A percentile compares a stretch with the other conserved stretches of the same genome.
Evolutionary conservation across 2,888 invertebrate genomes (phyloP).

Genomic region (Synergus laeviventris): DNA sequence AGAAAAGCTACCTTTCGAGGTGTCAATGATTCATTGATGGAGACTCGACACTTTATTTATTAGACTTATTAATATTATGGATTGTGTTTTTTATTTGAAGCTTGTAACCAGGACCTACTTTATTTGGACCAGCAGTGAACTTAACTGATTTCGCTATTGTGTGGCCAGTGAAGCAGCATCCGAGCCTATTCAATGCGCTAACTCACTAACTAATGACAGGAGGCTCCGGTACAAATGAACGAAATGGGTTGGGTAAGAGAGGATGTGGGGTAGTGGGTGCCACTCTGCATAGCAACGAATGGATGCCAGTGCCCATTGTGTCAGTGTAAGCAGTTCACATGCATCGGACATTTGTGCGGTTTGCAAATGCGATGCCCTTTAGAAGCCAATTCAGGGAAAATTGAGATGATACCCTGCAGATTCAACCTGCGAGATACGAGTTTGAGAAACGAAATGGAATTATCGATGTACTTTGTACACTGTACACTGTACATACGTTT

Average conservation of each 20-base stretch:
- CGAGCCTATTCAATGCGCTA: slow-evolving; percentile 23
- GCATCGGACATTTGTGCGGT: slow-evolving; percentile 26
- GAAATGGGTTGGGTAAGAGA: slow-evolving; percentile 16
- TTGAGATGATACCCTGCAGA: slow-evolving; percentile 36
- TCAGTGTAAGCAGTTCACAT: slow-evolving; percentile 9
- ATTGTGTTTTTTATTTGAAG: background rate
- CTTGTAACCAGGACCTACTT: slow-evolving; percentile 11
- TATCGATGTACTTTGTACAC: slow-evolving; percentile 1
- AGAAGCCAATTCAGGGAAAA: slow-evolving; percentile 25
- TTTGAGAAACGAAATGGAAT: slow-evolving; percentile 37
- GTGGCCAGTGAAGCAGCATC: background rate
- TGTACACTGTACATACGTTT: background rate
- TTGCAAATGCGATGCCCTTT: slow-evolving; percentile 37
- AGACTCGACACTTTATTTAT: background rate
- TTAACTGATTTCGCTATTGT: slow-evolving; percentile 29
- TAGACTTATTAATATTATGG: background rate
- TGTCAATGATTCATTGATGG: background rate
- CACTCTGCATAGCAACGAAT: slow-evolving; percentile 34
- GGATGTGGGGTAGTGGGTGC: background rate
- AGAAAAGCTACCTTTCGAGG: slow-evolving; percentile 15
- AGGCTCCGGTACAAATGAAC: slow-evolving; percentile 40
- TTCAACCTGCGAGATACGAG: slow-evolving; percentile 21
- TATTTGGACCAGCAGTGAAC: background rate
- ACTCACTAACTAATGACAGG: slow-evolving; percentile 44
- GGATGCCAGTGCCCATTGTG: slow-evolving; percentile 32